Conservation (phyloP, 2,888 invertebrate genomes). For the Colletes collaris region DNA sequence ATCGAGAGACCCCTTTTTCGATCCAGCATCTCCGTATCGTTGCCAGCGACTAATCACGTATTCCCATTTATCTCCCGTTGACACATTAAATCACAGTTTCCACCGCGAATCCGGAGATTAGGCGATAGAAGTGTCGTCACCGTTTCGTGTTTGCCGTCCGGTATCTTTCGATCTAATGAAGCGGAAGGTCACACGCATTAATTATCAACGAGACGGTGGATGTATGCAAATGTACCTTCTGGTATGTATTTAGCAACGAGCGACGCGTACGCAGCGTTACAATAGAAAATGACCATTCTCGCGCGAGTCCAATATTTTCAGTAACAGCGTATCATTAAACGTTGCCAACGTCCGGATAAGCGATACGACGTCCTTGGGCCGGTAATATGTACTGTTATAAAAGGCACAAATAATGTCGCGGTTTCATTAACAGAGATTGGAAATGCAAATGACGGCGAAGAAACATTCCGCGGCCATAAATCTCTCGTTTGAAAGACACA, state of each 20-base stretch:
- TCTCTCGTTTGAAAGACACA: neutral
- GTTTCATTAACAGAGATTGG: slow-evolving; percentile 4
- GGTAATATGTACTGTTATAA: slow-evolving; percentile 33
- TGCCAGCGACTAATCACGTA: neutral
- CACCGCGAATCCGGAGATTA: slow-evolving; percentile 13
- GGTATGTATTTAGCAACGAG: slow-evolving; percentile 2
- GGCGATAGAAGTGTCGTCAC: slow-evolving; percentile 33
- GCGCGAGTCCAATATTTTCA: slow-evolving; percentile 58
- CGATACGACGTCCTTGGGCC: slow-evolving; percentile 47
- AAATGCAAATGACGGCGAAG: slow-evolving; percentile 26
- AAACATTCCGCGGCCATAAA: slow-evolving; percentile 2
- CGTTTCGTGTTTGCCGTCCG: neutral
- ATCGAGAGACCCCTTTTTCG: too few species aligned
- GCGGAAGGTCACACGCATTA: slow-evolving; percentile 52
- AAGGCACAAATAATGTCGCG: slow-evolving; percentile 17
- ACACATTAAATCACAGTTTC: slow-evolving; percentile 13
- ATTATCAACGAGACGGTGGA: slow-evolving; percentile 40
- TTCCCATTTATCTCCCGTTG: neutral
- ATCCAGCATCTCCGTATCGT: too few species aligned
- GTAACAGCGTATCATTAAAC: slow-evolving; percentile 50
- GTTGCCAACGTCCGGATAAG: slow-evolving; percentile 57
- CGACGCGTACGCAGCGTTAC: slow-evolving; percentile 1
- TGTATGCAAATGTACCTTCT: slow-evolving; percentile 19
- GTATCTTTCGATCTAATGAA: slow-evolving; percentile 35
- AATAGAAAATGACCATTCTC: slow-evolving; percentile 43